These are phyloP conservation scores for Meloidogyne exigua DNA, from an alignment of 1,140 invertebrate species.

Conservation along the genomic window DNA sequence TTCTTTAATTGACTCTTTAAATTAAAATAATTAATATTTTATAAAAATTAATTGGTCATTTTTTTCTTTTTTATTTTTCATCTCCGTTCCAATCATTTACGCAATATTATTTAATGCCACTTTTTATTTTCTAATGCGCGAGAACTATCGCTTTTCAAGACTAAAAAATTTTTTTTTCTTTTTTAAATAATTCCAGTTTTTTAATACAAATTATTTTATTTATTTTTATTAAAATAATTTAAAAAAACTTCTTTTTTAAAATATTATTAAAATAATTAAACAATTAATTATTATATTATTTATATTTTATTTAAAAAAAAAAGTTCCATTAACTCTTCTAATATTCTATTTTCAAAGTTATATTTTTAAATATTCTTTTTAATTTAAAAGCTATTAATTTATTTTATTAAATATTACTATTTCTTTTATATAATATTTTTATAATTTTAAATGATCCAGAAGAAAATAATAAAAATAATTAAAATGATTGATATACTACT, in stretches of 20 bases:
- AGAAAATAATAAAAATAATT: too few relatives aligned
- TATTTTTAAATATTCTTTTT: background rate
- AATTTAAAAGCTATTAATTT: background rate
- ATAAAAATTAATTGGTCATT: background rate
- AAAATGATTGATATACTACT: conserved; percentile 5
- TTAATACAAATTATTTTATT: background rate
- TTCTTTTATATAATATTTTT: background rate
- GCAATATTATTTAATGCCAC: conserved; percentile 1
- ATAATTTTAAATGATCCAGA: background rate
- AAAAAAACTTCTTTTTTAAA: too few relatives aligned
- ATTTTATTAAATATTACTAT: background rate
- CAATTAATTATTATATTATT: too few relatives aligned
- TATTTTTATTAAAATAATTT: background rate
- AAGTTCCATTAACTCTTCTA: too few relatives aligned
- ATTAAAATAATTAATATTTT: background rate
- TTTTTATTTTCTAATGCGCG: conserved; percentile 1
- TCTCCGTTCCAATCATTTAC: background rate
- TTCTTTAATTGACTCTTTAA: background rate
- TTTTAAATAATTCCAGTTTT: background rate
- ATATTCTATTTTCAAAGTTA: too few relatives aligned
- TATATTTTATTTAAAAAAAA: too few relatives aligned
- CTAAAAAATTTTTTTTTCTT: background rate
- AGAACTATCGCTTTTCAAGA: background rate
- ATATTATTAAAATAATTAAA: too few relatives aligned
- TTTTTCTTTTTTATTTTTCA: background rate